Evolutionary conservation across 2,888 invertebrate genomes (phyloP), one percentile per base, ranked within the genome.

Genomic region (Ernsta delagoae): DNA sequence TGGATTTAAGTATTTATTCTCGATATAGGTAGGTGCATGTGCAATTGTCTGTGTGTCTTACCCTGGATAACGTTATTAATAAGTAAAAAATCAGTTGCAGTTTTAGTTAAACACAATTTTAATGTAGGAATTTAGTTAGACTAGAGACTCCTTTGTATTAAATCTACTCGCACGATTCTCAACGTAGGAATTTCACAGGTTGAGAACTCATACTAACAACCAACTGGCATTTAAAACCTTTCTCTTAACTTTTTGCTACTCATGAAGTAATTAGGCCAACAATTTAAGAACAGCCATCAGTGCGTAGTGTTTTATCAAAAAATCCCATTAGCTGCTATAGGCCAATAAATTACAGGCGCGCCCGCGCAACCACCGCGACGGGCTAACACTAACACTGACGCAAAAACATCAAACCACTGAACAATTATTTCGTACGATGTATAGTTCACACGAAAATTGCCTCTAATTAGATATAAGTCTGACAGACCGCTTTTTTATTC

Each of bases 291-390:
- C 45, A 45, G 5, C 5, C n/a, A 45, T 1, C n/a, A n/a, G 45
- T n/a, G n/a, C 61, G 45, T 53, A 36, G 39, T 83, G 83, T 83
- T 83, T 84, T 82, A 85, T 80, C 81, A 82, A 82, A 84, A 85
- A 87, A 86, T 85, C 82, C 82, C 85, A 87, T 87, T 88, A 86
- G 83, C 85, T 85, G 86, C 85, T 89, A 87, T 87, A 86, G 24
- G 81, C 78, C 85, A 77, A 87, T 89, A 89, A 89, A 86, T 87
- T 84, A 83, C 71, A 45, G 45, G 45, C 85, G 85, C 85, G 82
- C 79, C 82, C 73, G 83, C 84, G 83, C 83, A 79, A 79, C 78
- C 79, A 79, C 78, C 81, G 82, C 77, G 82, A 78, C 81, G 81
- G 82, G 84, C n/a, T n/a, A n/a, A n/a, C n/a, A n/a, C 81, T 86